Evolutionary conservation across 2,888 invertebrate species (phyloP).

Genomic region (Molanna angustata): DNA sequence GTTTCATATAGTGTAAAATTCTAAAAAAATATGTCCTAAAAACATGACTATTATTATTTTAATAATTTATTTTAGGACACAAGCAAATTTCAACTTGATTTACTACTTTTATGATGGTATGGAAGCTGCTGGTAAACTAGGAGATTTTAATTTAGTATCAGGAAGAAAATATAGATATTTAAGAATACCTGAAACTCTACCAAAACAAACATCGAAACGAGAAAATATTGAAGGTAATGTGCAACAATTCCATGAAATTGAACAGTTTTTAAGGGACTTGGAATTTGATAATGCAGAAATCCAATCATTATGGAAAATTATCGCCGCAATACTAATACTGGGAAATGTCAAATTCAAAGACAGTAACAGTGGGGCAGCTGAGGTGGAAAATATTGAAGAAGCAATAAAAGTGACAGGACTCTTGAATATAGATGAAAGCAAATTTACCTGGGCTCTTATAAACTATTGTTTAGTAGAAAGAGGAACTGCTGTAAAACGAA

Average conservation of each 20-base stretch:
- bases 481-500: conserved; percentile 64
- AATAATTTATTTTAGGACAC: conserved; percentile 55
- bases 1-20: neutral
- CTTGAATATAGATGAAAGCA: conserved; percentile 74
- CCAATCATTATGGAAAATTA: conserved; percentile 64
- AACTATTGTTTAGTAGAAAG: conserved; percentile 81
- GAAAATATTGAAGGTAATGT: conserved; percentile 66
- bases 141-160: conserved; percentile 64
- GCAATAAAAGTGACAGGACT: conserved; percentile 68
- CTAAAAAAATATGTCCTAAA: neutral
- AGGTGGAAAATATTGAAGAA: conserved; percentile 70
- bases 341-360: conserved; percentile 79
- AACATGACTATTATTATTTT: neutral
- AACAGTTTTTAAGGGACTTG: conserved; percentile 60
- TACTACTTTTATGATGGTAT: conserved; percentile 89
- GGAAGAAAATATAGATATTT: conserved; percentile 74
- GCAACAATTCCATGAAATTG: conserved; percentile 61
- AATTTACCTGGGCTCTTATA: conserved; percentile 80
- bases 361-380: conserved; percentile 62
- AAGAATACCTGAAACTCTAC: conserved; percentile 56
- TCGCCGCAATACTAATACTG: conserved; percentile 73
- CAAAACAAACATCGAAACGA: conserved; percentile 59
- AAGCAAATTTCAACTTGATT: conserved; percentile 86
- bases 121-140: conserved; percentile 62
- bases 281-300: conserved; percentile 72